Conservation (phyloP, 1,140 invertebrate genomes). For the Apis laboriosa region DNA sequence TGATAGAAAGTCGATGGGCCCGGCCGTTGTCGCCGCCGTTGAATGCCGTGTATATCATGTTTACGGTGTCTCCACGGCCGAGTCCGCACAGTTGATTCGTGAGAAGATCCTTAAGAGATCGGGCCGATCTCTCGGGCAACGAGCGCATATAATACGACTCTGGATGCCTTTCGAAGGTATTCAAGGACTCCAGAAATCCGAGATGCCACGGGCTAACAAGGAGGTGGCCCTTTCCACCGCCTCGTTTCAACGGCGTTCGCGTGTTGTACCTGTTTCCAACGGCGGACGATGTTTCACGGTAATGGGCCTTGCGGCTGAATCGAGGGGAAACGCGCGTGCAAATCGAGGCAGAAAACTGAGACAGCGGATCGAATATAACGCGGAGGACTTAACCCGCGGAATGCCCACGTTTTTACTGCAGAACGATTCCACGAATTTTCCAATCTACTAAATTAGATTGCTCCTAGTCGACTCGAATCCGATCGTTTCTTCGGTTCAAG, state of each 20-base stretch:
- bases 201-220: slow-evolving; percentile 26
- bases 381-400: not conserved
- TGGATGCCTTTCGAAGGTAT: not conserved
- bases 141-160: not conserved
- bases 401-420: too few species aligned
- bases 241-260: not conserved
- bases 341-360: slow-evolving; percentile 54
- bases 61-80: slow-evolving; percentile 58
- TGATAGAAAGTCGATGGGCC: slow-evolving; percentile 7
- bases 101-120: slow-evolving; percentile 34
- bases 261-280: slow-evolving; percentile 48
- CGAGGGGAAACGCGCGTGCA: slow-evolving; percentile 38
- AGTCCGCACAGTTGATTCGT: slow-evolving; percentile 39
- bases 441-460: too few species aligned
- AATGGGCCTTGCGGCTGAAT: slow-evolving; percentile 47
- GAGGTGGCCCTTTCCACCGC: slow-evolving; percentile 2
- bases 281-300: slow-evolving; percentile 55
- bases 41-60: slow-evolving; percentile 63
- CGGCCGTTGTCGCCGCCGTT: slow-evolving; percentile 18
- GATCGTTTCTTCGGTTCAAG: too few species aligned
- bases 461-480: too few species aligned
- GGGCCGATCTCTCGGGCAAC: slow-evolving; percentile 6
- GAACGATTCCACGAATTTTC: too few species aligned
- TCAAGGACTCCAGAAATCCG: slow-evolving; percentile 43
- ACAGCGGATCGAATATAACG: slow-evolving; percentile 4